Base-by-base conservation (phyloP, 1,140 invertebrate species). In the Bombus waltoni region DNA sequence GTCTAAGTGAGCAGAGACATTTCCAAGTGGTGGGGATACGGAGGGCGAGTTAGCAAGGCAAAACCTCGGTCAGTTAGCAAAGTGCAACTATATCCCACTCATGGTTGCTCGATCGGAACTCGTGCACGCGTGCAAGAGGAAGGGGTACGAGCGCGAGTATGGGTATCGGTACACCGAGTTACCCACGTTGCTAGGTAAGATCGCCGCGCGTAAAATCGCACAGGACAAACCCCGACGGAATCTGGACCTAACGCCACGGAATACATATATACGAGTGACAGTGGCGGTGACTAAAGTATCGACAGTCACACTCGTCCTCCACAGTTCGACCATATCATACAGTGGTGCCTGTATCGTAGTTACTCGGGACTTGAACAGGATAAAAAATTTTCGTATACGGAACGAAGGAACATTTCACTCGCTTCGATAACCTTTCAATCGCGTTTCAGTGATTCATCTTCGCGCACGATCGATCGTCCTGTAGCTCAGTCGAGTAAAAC, bases 71-170 rank as follows among this genome's bases (percentile, higher is more conserved):
- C 28, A 62, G 59, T 62, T 62, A 62, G 59, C 59, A 62, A 62
- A 62, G 59, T n/a, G 59, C 28, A 62, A 25, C 28, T 88, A 65
- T 66, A 44, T 91, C 93, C 93, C 93, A 92, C 92, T 88, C 71
- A 53, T 53, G 66, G 35, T 72, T 77, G 73, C 59, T 78, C 32
- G 72, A 82, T 88, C 77, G 83, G 89, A 90, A 92, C 87, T 91
- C 88, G 92, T 91, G 88, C 90, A 91, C 89, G 74, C 81, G 76
- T 82, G 28, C 76, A 18, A 65, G 47, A 78, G 85, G 88, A 83
- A 89, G 88, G 88, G 88, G 59, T 72, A 66, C 59, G 53, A 38
- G n/a, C 66, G 59, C 47, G 71, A 77, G 81, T 71, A 83, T 65
- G 38, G 85, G 80, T 72, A 72, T 77, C 74, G 71, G 42, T 71